Evolutionary conservation across 2,113 vertebrate species (phyloP), one percentile per base, ranked within the genome.

Genomic region (Coreoperca whiteheadi): DNA sequence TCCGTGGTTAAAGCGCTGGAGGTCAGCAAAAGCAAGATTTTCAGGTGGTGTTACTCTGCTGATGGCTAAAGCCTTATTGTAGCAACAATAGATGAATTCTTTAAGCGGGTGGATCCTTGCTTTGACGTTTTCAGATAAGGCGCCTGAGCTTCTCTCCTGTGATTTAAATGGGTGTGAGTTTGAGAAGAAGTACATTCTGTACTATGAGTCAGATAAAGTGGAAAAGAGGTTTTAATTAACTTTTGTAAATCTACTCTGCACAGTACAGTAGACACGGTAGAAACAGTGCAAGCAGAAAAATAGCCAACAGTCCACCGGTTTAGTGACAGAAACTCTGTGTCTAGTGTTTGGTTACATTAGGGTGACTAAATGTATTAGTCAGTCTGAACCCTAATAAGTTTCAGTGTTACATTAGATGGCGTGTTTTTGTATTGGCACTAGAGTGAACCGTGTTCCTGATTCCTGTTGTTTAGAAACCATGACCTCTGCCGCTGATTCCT

Each of bases 151-250:
- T 48, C 59, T 34, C 28, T 37, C 8, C 8, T 25, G 8, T 20
- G 23, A 0, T 37, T 60, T 23, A 61, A 60, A 14, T 41, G 18
- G 6, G 7, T 48, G 20, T 21, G 4, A 57, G 28, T 37, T 39
- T 71, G 32, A 57, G 18, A 14, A 18, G 18, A 4, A 32, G 18
- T 6, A 34, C 18, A 41, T 39, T 37, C 10, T n/a, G 39, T 23
- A 12, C 60, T 6, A 23, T 63, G 30, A 37, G 60, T 46, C 43
- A 46, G 14, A 46, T 46, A 46, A 46, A 46, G 43, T 46, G 43
- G 12, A 64, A 64, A 64, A n/a, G 34, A 65, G 11, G 63, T 65
- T 65, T n/a, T 25, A 41, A 65, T n/a, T 41, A n/a, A 65, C 11
- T 65, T 43, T 4, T 28, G 7, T 66, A 25, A 43, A 43, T 25